Evolutionary conservation across 2,797 vertebrate genomes (phyloP).

Genomic region (Columba guinea): DNA sequence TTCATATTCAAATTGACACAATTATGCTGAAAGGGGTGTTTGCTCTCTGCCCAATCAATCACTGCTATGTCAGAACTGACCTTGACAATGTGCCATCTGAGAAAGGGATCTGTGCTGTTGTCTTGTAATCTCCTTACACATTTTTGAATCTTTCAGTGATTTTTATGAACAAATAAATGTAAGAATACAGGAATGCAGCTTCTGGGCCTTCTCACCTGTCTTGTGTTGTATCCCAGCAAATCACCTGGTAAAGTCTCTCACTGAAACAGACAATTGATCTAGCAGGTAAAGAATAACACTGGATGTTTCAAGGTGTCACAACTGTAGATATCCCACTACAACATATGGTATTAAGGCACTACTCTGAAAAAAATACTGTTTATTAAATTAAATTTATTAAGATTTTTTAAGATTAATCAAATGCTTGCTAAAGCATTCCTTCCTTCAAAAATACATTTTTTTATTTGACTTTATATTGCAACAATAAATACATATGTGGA

Average conservation of each 20-base stretch:
- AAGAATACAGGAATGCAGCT: not conserved
- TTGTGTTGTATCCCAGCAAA: not conserved
- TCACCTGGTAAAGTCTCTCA: not conserved
- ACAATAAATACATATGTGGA: not conserved
- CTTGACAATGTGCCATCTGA: not conserved
- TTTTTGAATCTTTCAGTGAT: not conserved
- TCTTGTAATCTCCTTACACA: not conserved
- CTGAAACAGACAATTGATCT: not conserved
- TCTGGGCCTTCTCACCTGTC: not conserved
- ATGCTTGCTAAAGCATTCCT: not conserved
- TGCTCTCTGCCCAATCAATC: not conserved
- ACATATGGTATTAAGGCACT: not conserved
- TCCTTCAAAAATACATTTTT: not conserved
- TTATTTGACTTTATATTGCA: not conserved
- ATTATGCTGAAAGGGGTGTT: not conserved
- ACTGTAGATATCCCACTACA: not conserved
- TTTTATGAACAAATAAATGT: not conserved
- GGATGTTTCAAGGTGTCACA: not conserved
- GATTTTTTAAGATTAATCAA: not conserved
- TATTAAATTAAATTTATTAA: not conserved
- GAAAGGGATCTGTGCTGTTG: not conserved
- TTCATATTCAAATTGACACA: not conserved
- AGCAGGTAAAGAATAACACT: not conserved
- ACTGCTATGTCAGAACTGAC: not conserved
- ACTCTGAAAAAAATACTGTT: not conserved